Conservation (phyloP, 2,888 invertebrate genomes). For the Trileptium ribeirensis region DNA sequence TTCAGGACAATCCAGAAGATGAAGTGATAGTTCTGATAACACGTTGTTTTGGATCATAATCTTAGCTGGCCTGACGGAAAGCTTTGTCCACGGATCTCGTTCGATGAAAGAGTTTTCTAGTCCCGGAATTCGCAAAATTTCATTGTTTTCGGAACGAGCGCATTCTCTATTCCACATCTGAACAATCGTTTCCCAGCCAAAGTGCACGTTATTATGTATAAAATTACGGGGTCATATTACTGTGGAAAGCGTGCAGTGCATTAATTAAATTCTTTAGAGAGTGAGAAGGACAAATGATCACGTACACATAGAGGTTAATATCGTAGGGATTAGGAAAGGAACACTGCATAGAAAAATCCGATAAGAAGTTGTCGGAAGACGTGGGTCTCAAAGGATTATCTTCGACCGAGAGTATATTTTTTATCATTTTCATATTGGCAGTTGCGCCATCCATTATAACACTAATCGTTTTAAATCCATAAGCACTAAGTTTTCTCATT, state of each 20-base stretch:
- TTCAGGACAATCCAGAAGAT: no score
- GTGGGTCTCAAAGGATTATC: background rate
- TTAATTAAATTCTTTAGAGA: constrained; percentile 4
- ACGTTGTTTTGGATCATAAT: background rate
- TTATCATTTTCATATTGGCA: background rate
- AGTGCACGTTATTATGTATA: background rate
- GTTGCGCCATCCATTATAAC: constrained; percentile 11
- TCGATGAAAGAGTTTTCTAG: background rate
- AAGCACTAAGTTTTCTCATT: background rate
- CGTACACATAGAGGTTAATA: background rate
- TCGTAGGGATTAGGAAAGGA: background rate
- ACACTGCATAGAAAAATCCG: background rate
- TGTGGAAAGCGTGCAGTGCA: background rate
- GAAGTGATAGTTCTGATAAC: constrained; percentile 2
- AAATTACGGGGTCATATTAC: background rate
- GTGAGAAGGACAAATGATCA: constrained; percentile 4
- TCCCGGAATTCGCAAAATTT: background rate
- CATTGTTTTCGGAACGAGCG: background rate
- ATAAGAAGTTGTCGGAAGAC: background rate
- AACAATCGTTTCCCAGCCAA: constrained; percentile 4
- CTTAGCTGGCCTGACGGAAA: constrained; percentile 11
- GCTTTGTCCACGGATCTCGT: constrained; percentile 7
- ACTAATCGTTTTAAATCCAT: background rate
- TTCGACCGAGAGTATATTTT: background rate
- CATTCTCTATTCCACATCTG: background rate